phyloP scores from a whole-genome alignment of 2,113 vertebrate species.

The Alethe castanea region DNA sequence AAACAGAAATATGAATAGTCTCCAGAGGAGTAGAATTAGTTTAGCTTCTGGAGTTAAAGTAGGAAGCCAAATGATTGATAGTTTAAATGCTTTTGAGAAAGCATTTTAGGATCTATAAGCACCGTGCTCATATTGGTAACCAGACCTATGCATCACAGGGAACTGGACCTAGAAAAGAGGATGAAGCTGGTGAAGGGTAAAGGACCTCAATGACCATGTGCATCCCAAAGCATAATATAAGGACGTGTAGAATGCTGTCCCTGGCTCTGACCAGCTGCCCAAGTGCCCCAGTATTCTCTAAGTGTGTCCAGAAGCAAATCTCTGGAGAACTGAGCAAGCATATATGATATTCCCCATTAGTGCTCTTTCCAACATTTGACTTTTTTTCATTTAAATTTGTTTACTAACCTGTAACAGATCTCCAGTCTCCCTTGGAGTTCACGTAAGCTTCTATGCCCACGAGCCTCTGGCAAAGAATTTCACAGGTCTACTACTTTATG shows the following conservation, averaged over 20 bases:
- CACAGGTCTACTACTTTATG: neutral
- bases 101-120: neutral
- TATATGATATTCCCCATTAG: neutral
- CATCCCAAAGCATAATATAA: neutral
- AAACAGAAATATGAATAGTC: neutral
- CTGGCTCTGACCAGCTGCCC: neutral
- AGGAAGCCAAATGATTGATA: neutral
- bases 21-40: neutral
- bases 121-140: neutral
- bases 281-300: neutral
- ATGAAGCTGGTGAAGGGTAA: neutral
- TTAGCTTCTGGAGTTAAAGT: neutral
- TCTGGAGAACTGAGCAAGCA: neutral
- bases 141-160: neutral
- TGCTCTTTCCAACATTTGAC: neutral
- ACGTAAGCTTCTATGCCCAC: neutral
- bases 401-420: neutral
- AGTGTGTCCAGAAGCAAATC: neutral
- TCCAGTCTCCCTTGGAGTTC: neutral
- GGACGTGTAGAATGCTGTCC: rapidly evolving
- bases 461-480: neutral
- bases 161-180: neutral
- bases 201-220: rapidly evolving
- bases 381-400: neutral
- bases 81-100: neutral